Conservation (phyloP, 2,797 vertebrate species). For the Betta splendens region DNA sequence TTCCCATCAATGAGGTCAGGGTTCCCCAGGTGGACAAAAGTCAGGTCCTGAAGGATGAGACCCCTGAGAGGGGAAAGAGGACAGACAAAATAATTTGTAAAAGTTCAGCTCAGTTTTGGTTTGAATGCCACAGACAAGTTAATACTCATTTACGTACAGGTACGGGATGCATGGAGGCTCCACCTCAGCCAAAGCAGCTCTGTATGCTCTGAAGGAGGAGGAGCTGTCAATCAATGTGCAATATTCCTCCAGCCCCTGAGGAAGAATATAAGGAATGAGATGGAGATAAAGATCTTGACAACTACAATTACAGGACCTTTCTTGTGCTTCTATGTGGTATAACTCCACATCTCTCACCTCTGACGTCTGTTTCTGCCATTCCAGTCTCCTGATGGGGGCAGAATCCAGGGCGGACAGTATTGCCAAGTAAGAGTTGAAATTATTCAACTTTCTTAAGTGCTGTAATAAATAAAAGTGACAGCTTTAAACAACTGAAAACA, state of each 20-base stretch:
- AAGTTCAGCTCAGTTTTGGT: background rate
- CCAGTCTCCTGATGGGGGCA: constrained; percentile 94
- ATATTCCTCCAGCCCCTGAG: constrained; percentile 95
- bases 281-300: background rate
- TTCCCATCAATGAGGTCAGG: constrained; percentile 95
- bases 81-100: background rate
- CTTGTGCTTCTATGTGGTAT: background rate
- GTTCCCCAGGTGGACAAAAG: constrained; percentile 98
- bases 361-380: constrained; percentile 99
- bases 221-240: constrained; percentile 99
- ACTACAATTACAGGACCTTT: background rate
- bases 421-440: constrained; percentile 99
- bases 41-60: constrained; percentile 97
- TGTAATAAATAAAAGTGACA: constrained; percentile 54
- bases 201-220: constrained; percentile 96
- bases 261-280: background rate
- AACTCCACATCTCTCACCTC: constrained; percentile 84
- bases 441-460: constrained; percentile 98
- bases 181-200: constrained; percentile 94
- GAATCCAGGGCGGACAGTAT: constrained; percentile 98
- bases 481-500: background rate
- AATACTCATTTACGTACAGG: constrained; percentile 84
- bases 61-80: constrained; percentile 80
- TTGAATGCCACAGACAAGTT: background rate
- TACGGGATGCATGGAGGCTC: constrained; percentile 98